These are phyloP conservation scores for Dioctria rufipes DNA, from an alignment of 2,888 invertebrate species.

Conservation along the genomic window DNA sequence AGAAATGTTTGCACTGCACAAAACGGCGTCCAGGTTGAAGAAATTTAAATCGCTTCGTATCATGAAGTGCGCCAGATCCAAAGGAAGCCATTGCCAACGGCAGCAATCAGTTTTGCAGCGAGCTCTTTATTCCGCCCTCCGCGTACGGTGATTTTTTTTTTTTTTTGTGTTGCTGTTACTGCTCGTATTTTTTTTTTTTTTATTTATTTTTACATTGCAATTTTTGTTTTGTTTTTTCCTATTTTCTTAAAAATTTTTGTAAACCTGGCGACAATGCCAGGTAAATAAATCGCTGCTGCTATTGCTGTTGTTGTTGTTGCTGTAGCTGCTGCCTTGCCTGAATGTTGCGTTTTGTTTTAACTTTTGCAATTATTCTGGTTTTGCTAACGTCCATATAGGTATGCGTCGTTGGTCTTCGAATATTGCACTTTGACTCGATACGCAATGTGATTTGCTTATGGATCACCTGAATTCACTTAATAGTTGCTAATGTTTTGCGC, in stretches of 20 bases:
- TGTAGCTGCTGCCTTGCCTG: background rate
- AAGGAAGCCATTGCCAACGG: conserved; percentile 52
- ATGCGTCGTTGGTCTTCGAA: background rate
- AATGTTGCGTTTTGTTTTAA: conserved; percentile 51
- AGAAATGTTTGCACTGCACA: conserved; percentile 47
- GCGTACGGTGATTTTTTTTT: conserved; percentile 27
- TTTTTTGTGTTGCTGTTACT: background rate
- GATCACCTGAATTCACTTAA: conserved; percentile 31
- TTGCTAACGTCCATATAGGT: conserved; percentile 6
- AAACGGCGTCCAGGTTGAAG: conserved; percentile 51
- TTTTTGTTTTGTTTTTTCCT: conserved; percentile 6
- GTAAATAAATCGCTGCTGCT: conserved; percentile 45
- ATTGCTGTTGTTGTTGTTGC: conserved; percentile 14
- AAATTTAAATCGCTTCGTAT: conserved; percentile 50
- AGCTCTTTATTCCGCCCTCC: conserved; percentile 49
- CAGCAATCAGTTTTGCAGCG: conserved; percentile 51
- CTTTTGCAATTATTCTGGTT: conserved; percentile 31
- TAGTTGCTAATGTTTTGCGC: background rate
- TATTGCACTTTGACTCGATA: conserved; percentile 30
- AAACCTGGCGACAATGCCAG: conserved; percentile 47
- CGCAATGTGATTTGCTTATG: conserved; percentile 30
- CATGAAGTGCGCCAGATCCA: conserved; percentile 51
- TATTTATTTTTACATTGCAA: background rate
- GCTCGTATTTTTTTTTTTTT: conserved; percentile 7
- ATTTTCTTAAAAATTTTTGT: conserved; percentile 36